phyloP scores from a whole-genome alignment of 2,888 invertebrate genomes.

The Heteropelma amictum region DNA sequence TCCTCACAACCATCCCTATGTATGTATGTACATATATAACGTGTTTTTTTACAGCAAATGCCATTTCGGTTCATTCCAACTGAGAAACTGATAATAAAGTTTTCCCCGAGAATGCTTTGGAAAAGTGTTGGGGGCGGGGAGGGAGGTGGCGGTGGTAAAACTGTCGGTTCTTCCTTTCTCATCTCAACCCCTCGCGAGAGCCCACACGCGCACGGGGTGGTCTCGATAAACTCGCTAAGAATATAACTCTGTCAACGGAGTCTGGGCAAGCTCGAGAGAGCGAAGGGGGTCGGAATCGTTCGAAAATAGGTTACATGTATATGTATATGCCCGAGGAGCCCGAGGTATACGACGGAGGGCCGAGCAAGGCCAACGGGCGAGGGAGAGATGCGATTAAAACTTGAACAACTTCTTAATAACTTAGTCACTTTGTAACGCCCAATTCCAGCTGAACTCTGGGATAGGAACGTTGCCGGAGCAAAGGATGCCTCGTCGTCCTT shows the following conservation, averaged over 20 bases:
- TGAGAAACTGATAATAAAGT: conserved; percentile 56
- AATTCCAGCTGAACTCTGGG: conserved; percentile 67
- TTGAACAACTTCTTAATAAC: conserved; percentile 72
- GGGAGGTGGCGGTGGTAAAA: conserved; percentile 13
- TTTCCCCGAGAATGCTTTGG: conserved; percentile 40
- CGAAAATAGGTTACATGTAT: conserved; percentile 12
- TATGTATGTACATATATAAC: too few relatives aligned
- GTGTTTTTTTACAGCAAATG: conserved; percentile 35
- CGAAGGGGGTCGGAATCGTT: conserved; percentile 10
- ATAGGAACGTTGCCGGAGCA: conserved; percentile 53
- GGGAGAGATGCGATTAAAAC: conserved; percentile 70
- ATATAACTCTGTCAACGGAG: conserved; percentile 66
- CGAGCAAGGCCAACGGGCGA: conserved; percentile 46
- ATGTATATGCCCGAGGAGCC: too few relatives aligned
- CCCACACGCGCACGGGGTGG: conserved; percentile 51
- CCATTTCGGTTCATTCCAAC: conserved; percentile 51
- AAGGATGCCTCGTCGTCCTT: conserved; percentile 15
- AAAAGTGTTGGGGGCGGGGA: conserved; percentile 36
- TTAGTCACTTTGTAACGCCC: conserved; percentile 67
- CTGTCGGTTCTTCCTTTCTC: background rate
- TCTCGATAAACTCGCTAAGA: conserved; percentile 57
- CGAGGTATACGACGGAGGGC: conserved; percentile 7
- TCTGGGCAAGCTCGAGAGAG: conserved; percentile 34
- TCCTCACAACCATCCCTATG: too few relatives aligned
- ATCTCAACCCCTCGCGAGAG: conserved; percentile 1